phyloP scores from a whole-genome alignment of 2,888 invertebrate genomes.

The Malthinus seriepunctatus region DNA sequence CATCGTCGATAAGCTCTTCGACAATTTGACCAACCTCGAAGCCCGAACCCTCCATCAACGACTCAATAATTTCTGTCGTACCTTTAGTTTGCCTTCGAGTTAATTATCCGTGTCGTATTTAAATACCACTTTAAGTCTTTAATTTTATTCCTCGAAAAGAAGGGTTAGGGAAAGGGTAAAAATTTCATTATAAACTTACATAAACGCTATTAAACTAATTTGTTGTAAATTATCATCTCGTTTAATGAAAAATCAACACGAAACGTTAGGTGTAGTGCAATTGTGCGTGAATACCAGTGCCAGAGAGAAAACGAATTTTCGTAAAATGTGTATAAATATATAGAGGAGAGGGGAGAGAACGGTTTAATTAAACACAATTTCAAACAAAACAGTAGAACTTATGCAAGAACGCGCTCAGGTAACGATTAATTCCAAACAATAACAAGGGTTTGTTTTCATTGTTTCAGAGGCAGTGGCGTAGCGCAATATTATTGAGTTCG shows the following conservation, averaged over 20 bases:
- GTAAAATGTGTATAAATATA: conserved; percentile 14
- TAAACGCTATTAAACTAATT: too few species aligned
- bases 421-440: conserved; percentile 34
- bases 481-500: conserved; percentile 68
- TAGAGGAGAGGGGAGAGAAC: conserved; percentile 9
- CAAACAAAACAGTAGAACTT: conserved; percentile 29
- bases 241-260: conserved; percentile 19
- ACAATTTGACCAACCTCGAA: too few species aligned
- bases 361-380: conserved; percentile 30
- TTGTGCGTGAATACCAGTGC: conserved; percentile 23
- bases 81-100: too few species aligned
- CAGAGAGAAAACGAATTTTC: conserved; percentile 11
- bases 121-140: too few species aligned
- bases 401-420: conserved; percentile 30
- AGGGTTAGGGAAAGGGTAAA: too few species aligned
- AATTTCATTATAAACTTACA: too few species aligned
- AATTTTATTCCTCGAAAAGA: too few species aligned
- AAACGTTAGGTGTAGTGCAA: conserved; percentile 2
- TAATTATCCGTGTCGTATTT: too few species aligned
- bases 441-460: conserved; percentile 37
- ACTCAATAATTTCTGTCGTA: too few species aligned
- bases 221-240: background rate
- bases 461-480: conserved; percentile 73
- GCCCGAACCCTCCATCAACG: too few species aligned
- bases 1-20: too few species aligned